phyloP scores from a whole-genome alignment of 2,888 invertebrate species.

The Protonemura montana region DNA sequence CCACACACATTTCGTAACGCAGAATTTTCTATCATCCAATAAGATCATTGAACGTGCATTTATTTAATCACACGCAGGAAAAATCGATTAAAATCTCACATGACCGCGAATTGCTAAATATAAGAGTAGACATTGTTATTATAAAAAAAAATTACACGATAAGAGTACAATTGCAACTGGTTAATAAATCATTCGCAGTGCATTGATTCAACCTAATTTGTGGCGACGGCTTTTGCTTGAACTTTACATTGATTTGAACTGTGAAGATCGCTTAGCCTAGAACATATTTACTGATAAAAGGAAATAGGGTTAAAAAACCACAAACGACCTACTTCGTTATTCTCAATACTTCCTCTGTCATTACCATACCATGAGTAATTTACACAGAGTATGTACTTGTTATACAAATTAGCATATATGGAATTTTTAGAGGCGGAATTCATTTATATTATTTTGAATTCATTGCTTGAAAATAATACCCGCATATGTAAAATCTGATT shows the following conservation, averaged over 20 bases:
- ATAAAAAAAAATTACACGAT: not conserved
- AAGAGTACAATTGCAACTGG: constrained; percentile 2
- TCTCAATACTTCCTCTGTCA: not conserved
- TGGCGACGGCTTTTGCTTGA: not conserved
- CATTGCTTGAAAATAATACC: not conserved
- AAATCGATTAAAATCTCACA: not conserved
- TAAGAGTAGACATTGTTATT: not conserved
- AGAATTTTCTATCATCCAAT: not conserved
- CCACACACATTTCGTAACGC: not conserved
- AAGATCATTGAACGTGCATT: not conserved
- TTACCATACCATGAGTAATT: not conserved
- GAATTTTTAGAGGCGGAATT: not conserved
- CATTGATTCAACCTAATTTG: constrained; percentile 38
- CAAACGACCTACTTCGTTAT: constrained; percentile 29
- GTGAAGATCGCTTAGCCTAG: not conserved
- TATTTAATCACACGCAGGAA: too few relatives aligned
- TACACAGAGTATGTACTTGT: not conserved
- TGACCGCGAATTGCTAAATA: not conserved
- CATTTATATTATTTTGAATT: not conserved
- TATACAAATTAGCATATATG: not conserved
- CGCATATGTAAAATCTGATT: too few relatives aligned
- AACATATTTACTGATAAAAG: constrained; percentile 8
- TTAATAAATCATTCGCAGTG: not conserved
- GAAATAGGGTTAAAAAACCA: constrained; percentile 40
- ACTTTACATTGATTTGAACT: constrained; percentile 24